phyloP scores from a whole-genome alignment of 2,888 invertebrate species.

The Ecliptopera silaceata region DNA sequence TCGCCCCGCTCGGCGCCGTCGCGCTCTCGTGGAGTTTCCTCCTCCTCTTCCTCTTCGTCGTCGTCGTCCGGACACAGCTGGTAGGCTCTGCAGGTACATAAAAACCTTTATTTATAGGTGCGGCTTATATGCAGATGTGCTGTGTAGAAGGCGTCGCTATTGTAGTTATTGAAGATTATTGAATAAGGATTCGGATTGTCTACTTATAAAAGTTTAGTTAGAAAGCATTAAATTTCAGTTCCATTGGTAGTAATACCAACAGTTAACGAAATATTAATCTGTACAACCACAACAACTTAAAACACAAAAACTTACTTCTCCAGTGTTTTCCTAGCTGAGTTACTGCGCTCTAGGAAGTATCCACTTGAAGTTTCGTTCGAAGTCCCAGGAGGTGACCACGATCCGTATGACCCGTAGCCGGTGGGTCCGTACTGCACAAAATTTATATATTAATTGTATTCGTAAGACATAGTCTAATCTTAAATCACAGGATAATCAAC shows the following conservation, averaged over 20 bases:
- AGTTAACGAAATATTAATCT: too few relatives aligned
- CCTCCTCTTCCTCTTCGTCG: conserved; percentile 75
- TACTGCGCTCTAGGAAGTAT: conserved; percentile 96
- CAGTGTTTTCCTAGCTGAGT: conserved; percentile 95
- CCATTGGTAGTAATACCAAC: too few relatives aligned
- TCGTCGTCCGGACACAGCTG: conserved; percentile 77
- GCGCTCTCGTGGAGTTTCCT: conserved; percentile 55
- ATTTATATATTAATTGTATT: background rate
- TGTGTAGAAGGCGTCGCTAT: too few relatives aligned
- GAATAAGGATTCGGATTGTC: too few relatives aligned
- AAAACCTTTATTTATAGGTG: background rate
- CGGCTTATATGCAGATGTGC: too few relatives aligned
- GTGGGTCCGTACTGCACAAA: conserved; percentile 77
- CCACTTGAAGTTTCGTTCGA: conserved; percentile 98
- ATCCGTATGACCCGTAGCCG: conserved; percentile 90
- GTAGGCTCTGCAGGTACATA: conserved; percentile 59
- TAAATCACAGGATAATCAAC: too few relatives aligned
- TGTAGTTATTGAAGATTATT: too few relatives aligned
- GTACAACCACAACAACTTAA: too few relatives aligned
- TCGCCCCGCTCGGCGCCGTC: conserved; percentile 51
- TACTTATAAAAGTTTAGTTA: too few relatives aligned
- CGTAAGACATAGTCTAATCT: background rate
- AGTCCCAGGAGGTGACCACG: conserved; percentile 97
- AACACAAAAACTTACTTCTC: conserved; percentile 61
- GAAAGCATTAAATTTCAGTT: too few relatives aligned